Evolutionary conservation across 2,888 invertebrate genomes (phyloP), one percentile per base, ranked within the genome.

Genomic region (Ennomos erosarius): DNA sequence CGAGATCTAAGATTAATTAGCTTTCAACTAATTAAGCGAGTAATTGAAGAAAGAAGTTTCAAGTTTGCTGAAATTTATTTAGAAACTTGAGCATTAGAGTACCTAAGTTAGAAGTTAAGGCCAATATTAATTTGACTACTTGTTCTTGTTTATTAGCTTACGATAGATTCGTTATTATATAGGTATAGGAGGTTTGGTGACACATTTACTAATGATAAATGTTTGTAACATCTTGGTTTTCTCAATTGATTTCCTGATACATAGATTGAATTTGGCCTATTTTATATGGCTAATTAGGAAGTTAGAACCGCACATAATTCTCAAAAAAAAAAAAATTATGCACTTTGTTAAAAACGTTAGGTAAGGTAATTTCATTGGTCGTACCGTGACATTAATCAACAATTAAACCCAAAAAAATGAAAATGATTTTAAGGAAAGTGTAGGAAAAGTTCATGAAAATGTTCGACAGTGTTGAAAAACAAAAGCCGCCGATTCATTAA

Each of bases 1-100:
- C 55, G 56, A 55, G 61, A 65, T 64, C 64, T 63, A 61, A 69
- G 66, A 68, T 65, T 67, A 66, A 69, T 69, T 69, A 66, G 61
- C 69, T 70, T 68, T 62, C 59, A 49, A 64, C 61, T 63, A 63
- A 67, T 68, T 67, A 65, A 59, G 64, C 56, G 59, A 51, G 57
- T 67, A 64, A 68, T 62, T 65, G 64, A 64, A 65, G 64, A 57
- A 64, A 65, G 59, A 58, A 62, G 55, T 63, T 67, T 56, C 51
- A 63, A 59, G 60, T 60, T 57, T 54, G 64, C 55, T 59, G 51
- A 59, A 63, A 64, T 61, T 65, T 62, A 64, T 64, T 57, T 57
- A 45, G 50, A 44, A 59, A 66, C 59, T 62, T 65, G 53, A 48
- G 34, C 40, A 55, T 47, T 46, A n/a, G 44, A 52, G 59, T 49